Evolutionary conservation across 2,113 vertebrate species (phyloP).

Genomic region (chimpanzee (Pan troglodytes)): DNA sequence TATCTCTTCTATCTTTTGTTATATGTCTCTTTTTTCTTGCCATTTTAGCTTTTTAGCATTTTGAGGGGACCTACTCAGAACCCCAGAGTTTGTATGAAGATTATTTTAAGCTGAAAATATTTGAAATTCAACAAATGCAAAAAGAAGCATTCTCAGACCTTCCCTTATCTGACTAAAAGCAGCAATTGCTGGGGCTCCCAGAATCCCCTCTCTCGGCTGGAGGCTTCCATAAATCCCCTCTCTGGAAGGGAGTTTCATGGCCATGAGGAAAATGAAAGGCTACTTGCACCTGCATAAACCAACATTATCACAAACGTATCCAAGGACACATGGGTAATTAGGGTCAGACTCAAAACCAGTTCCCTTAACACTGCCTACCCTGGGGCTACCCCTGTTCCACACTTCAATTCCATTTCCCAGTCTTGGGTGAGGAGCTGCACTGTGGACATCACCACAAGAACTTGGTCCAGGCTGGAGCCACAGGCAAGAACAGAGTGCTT

Average conservation of each 20-base stretch:
- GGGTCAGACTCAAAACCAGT: not conserved
- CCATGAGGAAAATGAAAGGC: not conserved
- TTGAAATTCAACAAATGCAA: no score
- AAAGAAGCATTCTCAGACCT: no score
- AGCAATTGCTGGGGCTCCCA: not conserved
- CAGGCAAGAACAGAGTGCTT: not conserved
- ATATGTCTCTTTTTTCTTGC: not conserved
- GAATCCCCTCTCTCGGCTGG: not conserved
- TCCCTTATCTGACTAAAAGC: no score
- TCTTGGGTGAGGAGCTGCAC: not conserved
- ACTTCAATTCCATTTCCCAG: no score
- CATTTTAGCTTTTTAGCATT: not conserved
- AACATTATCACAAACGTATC: not conserved
- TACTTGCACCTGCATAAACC: not conserved
- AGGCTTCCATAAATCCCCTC: not conserved
- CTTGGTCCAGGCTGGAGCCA: not conserved
- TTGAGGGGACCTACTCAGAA: not conserved
- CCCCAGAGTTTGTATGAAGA: not conserved
- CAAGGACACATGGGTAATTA: not conserved
- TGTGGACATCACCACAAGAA: not conserved
- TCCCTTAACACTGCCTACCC: not conserved
- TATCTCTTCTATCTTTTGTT: not conserved
- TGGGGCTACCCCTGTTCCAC: not conserved
- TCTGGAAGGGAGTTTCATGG: not conserved
- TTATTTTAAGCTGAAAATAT: no score